phyloP scores from a whole-genome alignment of 2,797 vertebrate genomes.

The Salarias fasciatus region DNA sequence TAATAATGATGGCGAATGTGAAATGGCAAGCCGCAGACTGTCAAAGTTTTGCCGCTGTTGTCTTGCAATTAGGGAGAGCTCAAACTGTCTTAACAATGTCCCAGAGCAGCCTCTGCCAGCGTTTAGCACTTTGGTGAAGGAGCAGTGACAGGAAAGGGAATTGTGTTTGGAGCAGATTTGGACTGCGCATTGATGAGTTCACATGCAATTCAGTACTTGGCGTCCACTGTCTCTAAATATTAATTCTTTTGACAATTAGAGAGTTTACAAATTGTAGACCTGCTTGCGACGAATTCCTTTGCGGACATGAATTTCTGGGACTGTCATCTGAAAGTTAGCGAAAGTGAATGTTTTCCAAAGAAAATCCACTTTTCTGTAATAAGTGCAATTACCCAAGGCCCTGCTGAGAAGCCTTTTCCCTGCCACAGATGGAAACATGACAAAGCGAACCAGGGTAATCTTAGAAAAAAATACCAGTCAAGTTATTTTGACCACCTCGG shows the following conservation, averaged over 20 bases:
- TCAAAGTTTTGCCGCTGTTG: constrained; percentile 62
- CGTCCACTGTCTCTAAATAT: constrained; percentile 22
- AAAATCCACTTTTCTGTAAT: constrained; percentile 29
- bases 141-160: constrained; percentile 51
- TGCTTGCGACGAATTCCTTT: constrained; percentile 12
- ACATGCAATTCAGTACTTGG: constrained; percentile 41
- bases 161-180: constrained; percentile 33
- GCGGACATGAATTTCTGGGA: constrained; percentile 22
- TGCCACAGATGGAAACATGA: constrained; percentile 50
- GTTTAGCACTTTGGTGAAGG: constrained; percentile 46
- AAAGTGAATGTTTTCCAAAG: constrained; percentile 24
- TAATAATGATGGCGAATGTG: constrained; percentile 71
- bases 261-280: constrained; percentile 31
- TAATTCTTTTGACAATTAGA: constrained; percentile 52
- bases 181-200: constrained; percentile 31
- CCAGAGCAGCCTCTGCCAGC: constrained; percentile 52
- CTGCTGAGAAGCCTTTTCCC: constrained; percentile 8
- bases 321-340: constrained; percentile 19
- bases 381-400: constrained; percentile 16
- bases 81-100: constrained; percentile 49
- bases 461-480: constrained; percentile 76
- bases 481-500: constrained; percentile 60
- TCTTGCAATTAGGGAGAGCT: constrained; percentile 65
- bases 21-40: constrained; percentile 69
- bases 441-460: constrained; percentile 55